Evolutionary conservation across 2,113 vertebrate species (phyloP).

Genomic region (Grammomys dolichurus): DNA sequence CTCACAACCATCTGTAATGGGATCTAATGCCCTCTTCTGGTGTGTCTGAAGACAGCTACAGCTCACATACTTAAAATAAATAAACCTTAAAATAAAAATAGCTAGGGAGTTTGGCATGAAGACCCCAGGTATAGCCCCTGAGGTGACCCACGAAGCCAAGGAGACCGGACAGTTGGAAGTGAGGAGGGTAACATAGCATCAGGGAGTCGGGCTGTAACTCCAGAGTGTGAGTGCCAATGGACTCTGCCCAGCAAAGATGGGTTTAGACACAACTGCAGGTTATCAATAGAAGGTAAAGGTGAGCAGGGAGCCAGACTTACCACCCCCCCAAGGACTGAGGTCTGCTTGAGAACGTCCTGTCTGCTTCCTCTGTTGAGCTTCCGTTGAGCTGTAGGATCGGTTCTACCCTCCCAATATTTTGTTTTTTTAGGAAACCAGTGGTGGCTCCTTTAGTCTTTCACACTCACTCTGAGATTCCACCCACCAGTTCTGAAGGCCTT

Average conservation of each 20-base stretch:
- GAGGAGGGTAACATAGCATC: neutral
- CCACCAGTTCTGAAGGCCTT: neutral
- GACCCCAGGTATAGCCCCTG: neutral
- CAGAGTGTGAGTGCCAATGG: neutral
- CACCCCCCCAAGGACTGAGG: neutral
- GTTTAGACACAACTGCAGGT: neutral
- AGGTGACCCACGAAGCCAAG: neutral
- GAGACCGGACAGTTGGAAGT: too few relatives aligned
- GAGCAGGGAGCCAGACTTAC: neutral
- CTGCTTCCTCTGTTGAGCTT: neutral
- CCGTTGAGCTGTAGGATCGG: too few relatives aligned
- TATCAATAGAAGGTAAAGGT: neutral
- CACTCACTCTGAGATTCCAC: too few relatives aligned
- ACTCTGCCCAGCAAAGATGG: neutral
- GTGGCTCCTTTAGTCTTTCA: neutral
- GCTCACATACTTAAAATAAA: too few relatives aligned
- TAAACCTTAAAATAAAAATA: neutral
- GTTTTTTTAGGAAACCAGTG: neutral
- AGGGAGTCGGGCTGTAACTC: accelerated
- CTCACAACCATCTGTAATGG: too few relatives aligned
- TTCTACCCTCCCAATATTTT: neutral
- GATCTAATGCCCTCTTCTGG: too few relatives aligned
- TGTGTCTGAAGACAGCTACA: too few relatives aligned
- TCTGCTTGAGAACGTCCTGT: neutral
- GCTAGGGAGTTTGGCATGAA: neutral